Conservation (phyloP, 2,888 invertebrate species). For the Flabesymbios commensalis region DNA sequence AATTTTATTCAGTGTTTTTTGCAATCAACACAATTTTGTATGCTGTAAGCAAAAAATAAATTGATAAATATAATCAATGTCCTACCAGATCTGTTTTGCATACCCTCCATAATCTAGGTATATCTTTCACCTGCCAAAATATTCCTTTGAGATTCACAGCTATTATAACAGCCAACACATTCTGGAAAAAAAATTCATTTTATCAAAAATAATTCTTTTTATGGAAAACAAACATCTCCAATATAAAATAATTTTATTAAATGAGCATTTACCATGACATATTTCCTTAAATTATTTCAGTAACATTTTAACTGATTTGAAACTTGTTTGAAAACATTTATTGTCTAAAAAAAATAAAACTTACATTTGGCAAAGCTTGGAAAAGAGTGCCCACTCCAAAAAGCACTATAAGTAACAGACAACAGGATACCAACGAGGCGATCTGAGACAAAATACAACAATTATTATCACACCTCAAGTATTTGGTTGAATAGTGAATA, state of each 20-base stretch:
- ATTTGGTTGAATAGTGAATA: not conserved
- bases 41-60: too few relatives aligned
- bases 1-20: too few relatives aligned
- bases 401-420: constrained; percentile 76
- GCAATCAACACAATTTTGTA: too few relatives aligned
- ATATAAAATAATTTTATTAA: too few relatives aligned
- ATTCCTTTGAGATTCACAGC: constrained; percentile 59
- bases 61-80: constrained; percentile 12
- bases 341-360: too few relatives aligned
- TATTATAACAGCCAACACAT: constrained; percentile 58
- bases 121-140: constrained; percentile 57
- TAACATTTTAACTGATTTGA: not conserved
- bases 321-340: too few relatives aligned
- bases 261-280: too few relatives aligned
- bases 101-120: constrained; percentile 52
- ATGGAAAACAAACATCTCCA: too few relatives aligned
- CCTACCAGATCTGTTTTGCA: constrained; percentile 61
- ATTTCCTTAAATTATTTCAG: too few relatives aligned
- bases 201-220: too few relatives aligned
- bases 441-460: too few relatives aligned
- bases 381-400: constrained; percentile 88
- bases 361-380: constrained; percentile 78
- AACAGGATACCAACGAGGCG: constrained; percentile 69
- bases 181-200: constrained; percentile 46
- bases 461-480: too few relatives aligned